A percentile compares a stretch with the other conserved stretches of the same genome.
phyloP scores from a whole-genome alignment of 64 coral and sea anemone species.

The Stylophora pistillata region DNA sequence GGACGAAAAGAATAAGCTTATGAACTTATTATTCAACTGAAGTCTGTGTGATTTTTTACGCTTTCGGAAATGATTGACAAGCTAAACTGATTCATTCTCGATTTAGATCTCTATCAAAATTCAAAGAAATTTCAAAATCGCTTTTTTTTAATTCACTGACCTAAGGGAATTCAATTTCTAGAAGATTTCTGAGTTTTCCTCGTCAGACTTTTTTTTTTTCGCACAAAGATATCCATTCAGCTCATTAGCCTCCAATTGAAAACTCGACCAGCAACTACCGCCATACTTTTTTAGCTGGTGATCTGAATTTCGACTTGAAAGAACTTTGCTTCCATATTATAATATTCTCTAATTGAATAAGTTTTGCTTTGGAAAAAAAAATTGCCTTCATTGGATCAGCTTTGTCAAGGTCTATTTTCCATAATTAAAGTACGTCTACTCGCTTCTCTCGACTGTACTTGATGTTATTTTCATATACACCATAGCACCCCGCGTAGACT shows the following conservation, averaged over 20 bases:
- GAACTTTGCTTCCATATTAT: neutral
- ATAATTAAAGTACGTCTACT: neutral
- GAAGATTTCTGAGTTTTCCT: too few relatives aligned
- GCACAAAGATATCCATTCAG: neutral
- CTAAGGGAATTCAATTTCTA: too few relatives aligned
- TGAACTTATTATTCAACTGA: neutral
- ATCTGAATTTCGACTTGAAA: neutral
- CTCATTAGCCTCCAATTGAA: neutral
- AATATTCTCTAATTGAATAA: neutral
- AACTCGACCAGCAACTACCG: neutral
- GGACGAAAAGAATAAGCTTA: neutral
- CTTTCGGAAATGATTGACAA: neutral
- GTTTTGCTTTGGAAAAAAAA: neutral
- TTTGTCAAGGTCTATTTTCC: neutral
- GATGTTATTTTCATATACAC: too few relatives aligned
- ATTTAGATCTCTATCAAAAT: too few relatives aligned
- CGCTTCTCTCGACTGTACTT: neutral
- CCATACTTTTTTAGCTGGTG: neutral
- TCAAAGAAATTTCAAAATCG: too few relatives aligned
- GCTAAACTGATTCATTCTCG: too few relatives aligned
- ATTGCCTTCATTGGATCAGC: neutral
- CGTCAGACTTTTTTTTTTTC: neutral
- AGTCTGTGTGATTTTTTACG: neutral
- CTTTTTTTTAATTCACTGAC: too few relatives aligned
- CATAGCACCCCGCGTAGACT: too few relatives aligned